Evolutionary conservation across 1,140 invertebrate species (phyloP).

Genomic region (Frieseomelitta varia): DNA sequence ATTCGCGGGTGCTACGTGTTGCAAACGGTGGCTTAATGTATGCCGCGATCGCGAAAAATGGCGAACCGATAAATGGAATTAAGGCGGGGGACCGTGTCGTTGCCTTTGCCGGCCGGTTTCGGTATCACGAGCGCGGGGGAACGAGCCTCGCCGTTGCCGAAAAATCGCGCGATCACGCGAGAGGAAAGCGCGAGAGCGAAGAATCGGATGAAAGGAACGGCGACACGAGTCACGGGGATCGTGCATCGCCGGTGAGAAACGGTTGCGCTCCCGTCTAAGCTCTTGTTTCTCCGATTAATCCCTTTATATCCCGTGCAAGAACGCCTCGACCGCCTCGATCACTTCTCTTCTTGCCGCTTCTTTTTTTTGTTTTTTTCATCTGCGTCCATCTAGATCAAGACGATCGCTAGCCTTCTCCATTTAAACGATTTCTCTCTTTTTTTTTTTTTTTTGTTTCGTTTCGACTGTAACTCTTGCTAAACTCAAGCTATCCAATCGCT

Average conservation of each 20-base stretch:
- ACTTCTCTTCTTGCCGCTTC: too few relatives aligned
- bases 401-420: too few relatives aligned
- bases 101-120: constrained; percentile 39
- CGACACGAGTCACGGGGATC: constrained; percentile 26
- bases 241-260: not conserved
- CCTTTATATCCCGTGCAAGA: not conserved
- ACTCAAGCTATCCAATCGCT: too few relatives aligned
- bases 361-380: too few relatives aligned
- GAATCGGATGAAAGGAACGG: constrained; percentile 16
- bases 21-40: constrained; percentile 71
- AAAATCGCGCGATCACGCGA: constrained; percentile 49
- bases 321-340: too few relatives aligned
- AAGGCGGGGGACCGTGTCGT: constrained; percentile 56
- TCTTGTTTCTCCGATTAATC: not conserved
- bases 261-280: not conserved
- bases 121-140: constrained; percentile 41
- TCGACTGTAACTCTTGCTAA: too few relatives aligned
- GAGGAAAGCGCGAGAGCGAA: not conserved
- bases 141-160: constrained; percentile 17
- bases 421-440: too few relatives aligned
- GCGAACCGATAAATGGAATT: constrained; percentile 71
- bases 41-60: constrained; percentile 71
- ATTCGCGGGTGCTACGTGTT: constrained; percentile 71
- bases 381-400: too few relatives aligned
- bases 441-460: too few relatives aligned